Evolutionary conservation across 1,140 invertebrate genomes (phyloP).

Genomic region (Papilio polyxenes): DNA sequence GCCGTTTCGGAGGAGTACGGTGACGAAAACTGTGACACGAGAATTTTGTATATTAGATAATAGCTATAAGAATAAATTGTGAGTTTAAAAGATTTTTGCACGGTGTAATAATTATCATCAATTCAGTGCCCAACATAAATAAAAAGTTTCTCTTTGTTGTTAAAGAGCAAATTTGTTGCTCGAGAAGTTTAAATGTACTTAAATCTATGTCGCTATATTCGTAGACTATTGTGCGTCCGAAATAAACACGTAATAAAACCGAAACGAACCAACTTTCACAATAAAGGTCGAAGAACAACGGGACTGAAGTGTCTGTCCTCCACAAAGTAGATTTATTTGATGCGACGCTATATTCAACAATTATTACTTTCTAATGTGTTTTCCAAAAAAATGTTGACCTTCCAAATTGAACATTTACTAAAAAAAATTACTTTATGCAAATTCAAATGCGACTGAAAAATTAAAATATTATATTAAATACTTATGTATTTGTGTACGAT

Average conservation of each 20-base stretch:
- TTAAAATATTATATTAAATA: neutral
- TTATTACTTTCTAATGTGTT: neutral
- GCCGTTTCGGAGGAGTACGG: no score
- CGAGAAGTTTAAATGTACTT: constrained; percentile 26
- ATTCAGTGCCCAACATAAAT: neutral
- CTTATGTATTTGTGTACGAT: neutral
- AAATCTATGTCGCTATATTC: constrained; percentile 30
- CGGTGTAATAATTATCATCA: neutral
- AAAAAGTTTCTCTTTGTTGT: neutral
- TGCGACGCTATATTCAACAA: neutral
- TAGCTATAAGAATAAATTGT: neutral
- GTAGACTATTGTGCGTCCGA: constrained; percentile 23
- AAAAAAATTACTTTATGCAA: no score
- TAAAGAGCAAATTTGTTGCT: constrained; percentile 22
- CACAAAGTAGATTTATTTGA: neutral
- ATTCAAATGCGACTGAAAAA: no score
- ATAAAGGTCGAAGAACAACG: constrained; percentile 31
- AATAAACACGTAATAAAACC: constrained; percentile 35
- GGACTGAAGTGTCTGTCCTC: constrained; percentile 2
- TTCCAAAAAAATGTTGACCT: neutral
- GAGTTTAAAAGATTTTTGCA: neutral
- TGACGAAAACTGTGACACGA: no score
- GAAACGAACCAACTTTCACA: constrained; percentile 29
- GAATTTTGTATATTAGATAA: no score
- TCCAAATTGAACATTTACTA: no score